Percentiles rank a stretch among this genome's conserved stretches.
Conservation (phyloP, 1,140 invertebrate species). For the Drosophila cardini region DNA sequence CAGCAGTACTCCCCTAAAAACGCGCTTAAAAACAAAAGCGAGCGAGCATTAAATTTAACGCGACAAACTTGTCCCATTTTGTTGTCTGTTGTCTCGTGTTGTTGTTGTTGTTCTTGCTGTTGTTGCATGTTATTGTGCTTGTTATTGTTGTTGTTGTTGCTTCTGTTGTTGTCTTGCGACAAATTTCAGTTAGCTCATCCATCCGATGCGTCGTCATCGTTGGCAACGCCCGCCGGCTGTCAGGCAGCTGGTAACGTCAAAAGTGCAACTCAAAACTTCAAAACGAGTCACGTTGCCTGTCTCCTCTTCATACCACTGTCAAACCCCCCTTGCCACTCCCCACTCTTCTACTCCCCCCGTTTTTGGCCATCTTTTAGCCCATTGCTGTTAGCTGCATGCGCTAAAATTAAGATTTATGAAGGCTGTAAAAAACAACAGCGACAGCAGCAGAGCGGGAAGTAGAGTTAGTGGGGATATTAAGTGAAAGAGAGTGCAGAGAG, state of each 20-base stretch:
- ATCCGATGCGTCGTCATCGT: slow-evolving; percentile 43
- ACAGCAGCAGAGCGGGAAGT: slow-evolving; percentile 22
- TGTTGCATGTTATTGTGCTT: slow-evolving; percentile 19
- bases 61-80: slow-evolving; percentile 75
- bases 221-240: slow-evolving; percentile 21
- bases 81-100: slow-evolving; percentile 30
- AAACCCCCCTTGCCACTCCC: background rate
- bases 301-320: background rate
- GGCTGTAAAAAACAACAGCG: slow-evolving; percentile 80
- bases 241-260: slow-evolving; percentile 69
- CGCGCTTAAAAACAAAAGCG: slow-evolving; percentile 39
- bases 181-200: slow-evolving; percentile 81
- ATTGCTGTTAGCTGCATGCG: slow-evolving; percentile 59
- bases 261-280: slow-evolving; percentile 81
- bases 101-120: slow-evolving; percentile 28
- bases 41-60: slow-evolving; percentile 76
- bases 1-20: slow-evolving; percentile 11
- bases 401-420: slow-evolving; percentile 82
- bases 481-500: background rate
- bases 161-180: slow-evolving; percentile 59
- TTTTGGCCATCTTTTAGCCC: slow-evolving; percentile 26
- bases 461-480: background rate
- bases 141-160: slow-evolving; percentile 39
- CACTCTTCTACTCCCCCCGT: background rate
- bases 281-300: slow-evolving; percentile 72